These are phyloP conservation scores for Gasterosteus nipponicus DNA, from an alignment of 2,113 vertebrate species.

Conservation along the genomic window DNA sequence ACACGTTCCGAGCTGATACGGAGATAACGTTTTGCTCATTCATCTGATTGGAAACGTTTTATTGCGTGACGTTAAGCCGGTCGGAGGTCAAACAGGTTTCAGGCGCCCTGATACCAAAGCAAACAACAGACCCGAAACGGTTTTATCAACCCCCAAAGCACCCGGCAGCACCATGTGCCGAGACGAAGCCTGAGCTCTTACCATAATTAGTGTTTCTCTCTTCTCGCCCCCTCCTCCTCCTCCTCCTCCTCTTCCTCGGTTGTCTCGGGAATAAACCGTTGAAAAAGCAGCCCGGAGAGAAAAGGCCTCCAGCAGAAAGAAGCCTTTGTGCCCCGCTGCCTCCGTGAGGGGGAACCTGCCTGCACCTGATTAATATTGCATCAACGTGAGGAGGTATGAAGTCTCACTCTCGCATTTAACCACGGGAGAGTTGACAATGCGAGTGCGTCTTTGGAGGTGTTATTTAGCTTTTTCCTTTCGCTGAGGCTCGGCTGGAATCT, in stretches of 20 bases:
- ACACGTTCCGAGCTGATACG: no score
- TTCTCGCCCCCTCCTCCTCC: background rate
- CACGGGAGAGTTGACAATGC: constrained; percentile 7
- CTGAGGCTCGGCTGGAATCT: constrained; percentile 60
- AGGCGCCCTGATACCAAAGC: background rate
- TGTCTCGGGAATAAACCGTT: constrained; percentile 19
- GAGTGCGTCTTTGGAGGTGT: constrained; percentile 11
- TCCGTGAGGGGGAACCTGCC: constrained; percentile 27
- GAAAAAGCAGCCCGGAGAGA: constrained; percentile 2
- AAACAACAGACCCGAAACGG: constrained; percentile 1
- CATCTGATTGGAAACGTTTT: background rate
- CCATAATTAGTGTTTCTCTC: constrained; percentile 59
- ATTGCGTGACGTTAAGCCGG: no score
- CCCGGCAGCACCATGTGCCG: background rate
- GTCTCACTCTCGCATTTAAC: background rate
- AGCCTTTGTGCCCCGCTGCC: constrained; percentile 1
- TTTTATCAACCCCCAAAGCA: background rate
- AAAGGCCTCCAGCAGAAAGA: constrained; percentile 12
- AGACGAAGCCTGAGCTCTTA: constrained; percentile 55
- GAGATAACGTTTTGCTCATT: background rate
- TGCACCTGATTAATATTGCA: constrained; percentile 57
- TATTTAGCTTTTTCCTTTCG: background rate
- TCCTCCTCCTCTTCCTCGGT: background rate
- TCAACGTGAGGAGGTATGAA: background rate
- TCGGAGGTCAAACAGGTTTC: background rate